Conservation (phyloP, 2,797 vertebrate genomes). For the Pipistrellus nathusii region DNA sequence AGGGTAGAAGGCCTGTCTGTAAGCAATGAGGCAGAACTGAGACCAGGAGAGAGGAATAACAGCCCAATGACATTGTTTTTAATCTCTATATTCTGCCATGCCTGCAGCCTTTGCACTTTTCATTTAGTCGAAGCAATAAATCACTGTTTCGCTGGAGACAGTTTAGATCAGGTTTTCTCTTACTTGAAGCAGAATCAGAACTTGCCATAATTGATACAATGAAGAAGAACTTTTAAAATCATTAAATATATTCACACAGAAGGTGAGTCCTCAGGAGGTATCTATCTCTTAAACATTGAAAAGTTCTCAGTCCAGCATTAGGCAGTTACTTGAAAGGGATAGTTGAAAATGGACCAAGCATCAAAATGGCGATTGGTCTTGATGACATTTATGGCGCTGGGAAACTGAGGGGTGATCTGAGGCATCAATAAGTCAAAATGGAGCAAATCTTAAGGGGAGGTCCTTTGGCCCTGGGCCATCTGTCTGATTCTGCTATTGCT, state of each 20-base stretch:
- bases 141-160: slow-evolving; percentile 35
- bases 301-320: not conserved
- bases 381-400: not conserved
- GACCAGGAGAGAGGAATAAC: not conserved
- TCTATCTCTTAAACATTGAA: not conserved
- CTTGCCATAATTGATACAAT: not conserved
- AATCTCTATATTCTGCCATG: not conserved
- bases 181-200: slow-evolving; percentile 7
- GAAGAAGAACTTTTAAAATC: slow-evolving; percentile 7
- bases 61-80: not conserved
- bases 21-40: slow-evolving; percentile 30
- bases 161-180: slow-evolving; percentile 30
- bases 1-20: not conserved
- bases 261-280: not conserved
- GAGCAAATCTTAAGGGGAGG: not conserved
- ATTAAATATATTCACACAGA: slow-evolving; percentile 27
- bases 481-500: slow-evolving; percentile 13
- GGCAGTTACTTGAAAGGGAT: not conserved
- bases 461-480: not conserved
- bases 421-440: not conserved
- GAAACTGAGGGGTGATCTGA: not conserved
- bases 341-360: not conserved
- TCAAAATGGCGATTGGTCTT: not conserved
- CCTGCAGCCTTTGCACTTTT: slow-evolving; percentile 8
- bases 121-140: slow-evolving; percentile 47